A percentile compares a stretch with the other conserved stretches of the same genome.
These are phyloP conservation scores for Camponotus floridanus DNA, from an alignment of 1,140 invertebrate species.

Conservation along the genomic window DNA sequence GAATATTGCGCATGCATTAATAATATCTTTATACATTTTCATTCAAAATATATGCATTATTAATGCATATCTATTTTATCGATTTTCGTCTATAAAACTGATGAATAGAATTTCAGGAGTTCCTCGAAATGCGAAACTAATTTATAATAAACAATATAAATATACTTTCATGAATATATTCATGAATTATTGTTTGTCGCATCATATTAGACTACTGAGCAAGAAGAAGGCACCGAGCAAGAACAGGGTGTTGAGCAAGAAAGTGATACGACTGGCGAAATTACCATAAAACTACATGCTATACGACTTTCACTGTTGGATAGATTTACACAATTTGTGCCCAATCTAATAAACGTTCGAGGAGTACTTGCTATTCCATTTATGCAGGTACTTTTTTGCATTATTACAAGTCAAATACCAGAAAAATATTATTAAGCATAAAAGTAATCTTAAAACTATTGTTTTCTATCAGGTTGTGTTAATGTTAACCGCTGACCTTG, in stretches of 20 bases:
- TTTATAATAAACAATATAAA: background rate
- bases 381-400: slow-evolving; percentile 89
- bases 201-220: slow-evolving; percentile 78
- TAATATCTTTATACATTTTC: slow-evolving; percentile 20
- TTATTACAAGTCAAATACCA: slow-evolving; percentile 70
- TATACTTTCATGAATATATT: slow-evolving; percentile 26
- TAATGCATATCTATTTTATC: slow-evolving; percentile 27
- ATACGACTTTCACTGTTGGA: slow-evolving; percentile 87
- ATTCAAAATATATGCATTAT: slow-evolving; percentile 14
- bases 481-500: slow-evolving; percentile 96
- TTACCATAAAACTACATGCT: slow-evolving; percentile 84
- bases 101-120: slow-evolving; percentile 11
- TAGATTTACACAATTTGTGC: slow-evolving; percentile 88
- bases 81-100: slow-evolving; percentile 14
- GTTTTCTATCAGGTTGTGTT: slow-evolving; percentile 90
- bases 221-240: slow-evolving; percentile 78
- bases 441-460: slow-evolving; percentile 10
- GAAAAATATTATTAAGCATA: background rate
- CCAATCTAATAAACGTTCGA: slow-evolving; percentile 88
- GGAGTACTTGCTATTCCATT: slow-evolving; percentile 96
- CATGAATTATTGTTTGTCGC: slow-evolving; percentile 42
- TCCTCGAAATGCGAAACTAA: background rate
- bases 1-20: slow-evolving; percentile 7
- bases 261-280: slow-evolving; percentile 80
- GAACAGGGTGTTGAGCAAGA: slow-evolving; percentile 80